These are phyloP conservation scores for Pardalotus punctatus DNA, from an alignment of 2,113 vertebrate species.

Conservation along the genomic window DNA sequence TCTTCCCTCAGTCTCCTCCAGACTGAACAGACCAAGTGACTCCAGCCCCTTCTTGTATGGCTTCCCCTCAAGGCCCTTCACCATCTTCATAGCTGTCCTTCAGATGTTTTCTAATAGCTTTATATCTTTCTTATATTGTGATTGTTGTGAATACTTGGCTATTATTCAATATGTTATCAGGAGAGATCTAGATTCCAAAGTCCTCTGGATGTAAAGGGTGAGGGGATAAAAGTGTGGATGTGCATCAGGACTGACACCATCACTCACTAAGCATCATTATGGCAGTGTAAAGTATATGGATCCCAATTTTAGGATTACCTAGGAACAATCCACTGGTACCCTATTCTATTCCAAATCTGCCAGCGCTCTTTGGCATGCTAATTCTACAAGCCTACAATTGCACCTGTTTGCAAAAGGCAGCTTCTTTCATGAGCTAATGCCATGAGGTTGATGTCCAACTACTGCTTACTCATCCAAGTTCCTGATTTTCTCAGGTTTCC, in stretches of 20 bases:
- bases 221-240: neutral
- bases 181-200: neutral
- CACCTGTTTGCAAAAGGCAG: neutral
- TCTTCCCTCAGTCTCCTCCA: neutral
- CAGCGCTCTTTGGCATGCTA: neutral
- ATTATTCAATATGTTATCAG: neutral
- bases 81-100: neutral
- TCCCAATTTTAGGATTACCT: neutral
- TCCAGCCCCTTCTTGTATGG: rapidly evolving
- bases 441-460: neutral
- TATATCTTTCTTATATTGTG: neutral
- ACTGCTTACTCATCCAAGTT: neutral
- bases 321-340: neutral
- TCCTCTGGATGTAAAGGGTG: neutral
- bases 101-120: neutral
- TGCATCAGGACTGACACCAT: neutral
- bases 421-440: neutral
- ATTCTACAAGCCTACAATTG: neutral
- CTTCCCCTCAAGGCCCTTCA: neutral
- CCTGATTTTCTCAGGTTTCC: neutral
- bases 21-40: neutral
- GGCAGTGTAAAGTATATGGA: neutral
- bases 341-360: neutral
- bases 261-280: neutral
- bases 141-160: neutral